Evolutionary conservation across 2,888 invertebrate species (phyloP).

Genomic region (Capitulum mitella): DNA sequence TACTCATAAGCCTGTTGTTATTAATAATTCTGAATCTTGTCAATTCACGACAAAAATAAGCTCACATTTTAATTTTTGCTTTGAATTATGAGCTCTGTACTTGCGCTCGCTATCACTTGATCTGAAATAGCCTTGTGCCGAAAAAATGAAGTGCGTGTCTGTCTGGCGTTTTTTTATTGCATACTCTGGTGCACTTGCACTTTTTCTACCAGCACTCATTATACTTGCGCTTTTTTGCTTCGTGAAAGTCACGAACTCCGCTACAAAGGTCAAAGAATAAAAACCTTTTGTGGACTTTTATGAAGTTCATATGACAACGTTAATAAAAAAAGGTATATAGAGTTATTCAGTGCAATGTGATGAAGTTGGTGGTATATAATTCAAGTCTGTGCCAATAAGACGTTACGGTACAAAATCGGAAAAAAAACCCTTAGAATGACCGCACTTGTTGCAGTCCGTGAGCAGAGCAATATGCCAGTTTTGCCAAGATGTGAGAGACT

Average conservation of each 20-base stretch:
- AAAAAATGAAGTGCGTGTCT: neutral
- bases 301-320: neutral
- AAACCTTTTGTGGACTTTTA: neutral
- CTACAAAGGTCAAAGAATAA: neutral
- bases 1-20: neutral
- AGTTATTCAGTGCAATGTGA: neutral
- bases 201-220: neutral
- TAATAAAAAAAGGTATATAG: neutral
- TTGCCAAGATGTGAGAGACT: too few species aligned
- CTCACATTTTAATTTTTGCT: neutral
- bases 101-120: neutral
- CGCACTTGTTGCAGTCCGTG: too few species aligned
- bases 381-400: neutral
- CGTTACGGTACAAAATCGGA: neutral
- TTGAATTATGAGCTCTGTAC: neutral
- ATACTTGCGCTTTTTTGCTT: neutral
- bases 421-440: too few species aligned
- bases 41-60: neutral
- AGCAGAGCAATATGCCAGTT: too few species aligned
- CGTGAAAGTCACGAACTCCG: neutral
- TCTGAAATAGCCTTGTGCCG: neutral
- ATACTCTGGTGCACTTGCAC: neutral
- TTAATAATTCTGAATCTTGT: neutral
- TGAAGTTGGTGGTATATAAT: neutral
- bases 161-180: neutral